Conservation (phyloP, 2,797 vertebrate genomes). For the Graptemys geographica region DNA sequence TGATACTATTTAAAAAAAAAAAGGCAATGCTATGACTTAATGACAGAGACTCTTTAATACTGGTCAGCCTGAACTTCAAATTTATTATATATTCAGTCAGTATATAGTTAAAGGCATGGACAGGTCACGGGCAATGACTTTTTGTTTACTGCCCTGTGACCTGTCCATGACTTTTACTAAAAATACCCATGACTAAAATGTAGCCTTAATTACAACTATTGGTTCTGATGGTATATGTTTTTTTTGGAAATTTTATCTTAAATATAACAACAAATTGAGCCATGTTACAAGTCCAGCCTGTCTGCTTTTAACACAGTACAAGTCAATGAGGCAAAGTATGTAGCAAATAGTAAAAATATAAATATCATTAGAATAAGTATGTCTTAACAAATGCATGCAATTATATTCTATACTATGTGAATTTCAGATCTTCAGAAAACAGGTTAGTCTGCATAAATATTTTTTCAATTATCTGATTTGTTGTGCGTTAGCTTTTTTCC, state of each 20-base stretch:
- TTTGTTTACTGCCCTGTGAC: no score
- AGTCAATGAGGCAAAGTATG: constrained; percentile 41
- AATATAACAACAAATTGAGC: background rate
- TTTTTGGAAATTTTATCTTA: background rate
- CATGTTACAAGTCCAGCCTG: background rate
- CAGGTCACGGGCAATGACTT: no score
- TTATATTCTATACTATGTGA: constrained; percentile 53
- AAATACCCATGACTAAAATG: no score
- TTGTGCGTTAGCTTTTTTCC: background rate
- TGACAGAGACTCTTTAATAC: background rate
- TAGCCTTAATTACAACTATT: background rate
- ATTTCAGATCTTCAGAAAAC: constrained; percentile 36
- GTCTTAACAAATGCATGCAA: constrained; percentile 41
- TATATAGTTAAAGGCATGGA: no score
- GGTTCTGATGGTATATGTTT: background rate
- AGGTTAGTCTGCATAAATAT: constrained; percentile 4
- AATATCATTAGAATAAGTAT: background rate
- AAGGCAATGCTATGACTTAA: background rate
- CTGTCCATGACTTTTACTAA: no score
- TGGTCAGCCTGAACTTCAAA: background rate
- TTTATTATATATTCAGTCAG: background rate
- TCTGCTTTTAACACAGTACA: constrained; percentile 10
- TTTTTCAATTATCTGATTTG: background rate
- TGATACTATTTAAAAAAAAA: background rate
- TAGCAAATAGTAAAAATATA: constrained; percentile 30